Base-by-base conservation (phyloP, 64 coral and sea anemone genomes). In the Orbicella faveolata region DNA sequence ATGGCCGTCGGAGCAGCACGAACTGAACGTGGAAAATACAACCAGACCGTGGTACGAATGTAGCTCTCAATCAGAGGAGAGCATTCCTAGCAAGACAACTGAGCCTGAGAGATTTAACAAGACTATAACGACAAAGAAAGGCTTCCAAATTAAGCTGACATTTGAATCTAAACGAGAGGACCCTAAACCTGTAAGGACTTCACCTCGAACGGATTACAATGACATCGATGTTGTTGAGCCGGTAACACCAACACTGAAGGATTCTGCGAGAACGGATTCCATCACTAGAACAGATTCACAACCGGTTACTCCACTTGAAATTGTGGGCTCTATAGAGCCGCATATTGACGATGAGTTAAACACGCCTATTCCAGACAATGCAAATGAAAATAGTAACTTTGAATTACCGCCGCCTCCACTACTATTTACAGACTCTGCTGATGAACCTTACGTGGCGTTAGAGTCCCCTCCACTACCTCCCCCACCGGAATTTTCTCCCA, bases 381-480 rank as follows among this genome's bases (percentile, higher is more conserved):
- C 36, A 17, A 83, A 18, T 7, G 26, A 26, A 61, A 78, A 84
- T 33, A 76, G 52, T 12, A 54, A 73, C 69, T 85, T 89, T 57
- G 87, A 68, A 52, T 78, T 97, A 30, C 92, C 95, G 19, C 95
- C 95, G 19, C 95, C 94, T 2, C 94, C 95, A 23, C 18, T 84
- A 36, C 86, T 74, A 13, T 97, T 97, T 73, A 73, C 82, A 52
- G 65, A 73, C 41, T 52, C 74, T 64, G 75, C 66, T 64, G 75
- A 67, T 37, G 63, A 91, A 83, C 75, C 63, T 35, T 86, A 67
- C 35, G 68, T 51, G 79, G 36, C 36, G 34, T 8, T 93, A 0
- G 80, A 89, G 35, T 97, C 95, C 11, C 92, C 92, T 15, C 72
- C 91, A 9, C 79, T 97, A 18, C 95, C 95, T 30, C 95, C 95